A percentile compares a stretch with the other conserved stretches of the same genome.
Conservation (phyloP, 1,140 invertebrate genomes). For the Eriosoma lanigerum region DNA sequence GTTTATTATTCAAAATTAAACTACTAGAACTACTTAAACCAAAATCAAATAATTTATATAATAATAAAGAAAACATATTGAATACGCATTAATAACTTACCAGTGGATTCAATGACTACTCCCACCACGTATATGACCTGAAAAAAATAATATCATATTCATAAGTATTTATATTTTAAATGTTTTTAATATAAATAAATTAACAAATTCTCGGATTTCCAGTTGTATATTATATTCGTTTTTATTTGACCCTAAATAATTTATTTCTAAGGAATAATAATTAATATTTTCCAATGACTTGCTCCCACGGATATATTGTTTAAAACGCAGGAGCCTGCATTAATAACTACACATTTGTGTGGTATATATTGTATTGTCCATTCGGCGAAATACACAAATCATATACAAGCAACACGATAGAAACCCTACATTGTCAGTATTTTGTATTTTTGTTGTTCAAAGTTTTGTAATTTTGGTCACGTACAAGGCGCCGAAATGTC, state of each 20-base stretch:
- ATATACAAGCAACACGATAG: background rate
- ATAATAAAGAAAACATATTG: no score
- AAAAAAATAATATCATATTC: background rate
- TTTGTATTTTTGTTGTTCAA: background rate
- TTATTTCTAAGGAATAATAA: background rate
- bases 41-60: no score
- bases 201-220: no score
- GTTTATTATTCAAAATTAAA: background rate
- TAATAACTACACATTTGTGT: background rate
- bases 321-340: background rate
- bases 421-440: background rate
- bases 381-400: background rate
- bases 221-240: background rate
- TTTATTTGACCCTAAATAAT: background rate
- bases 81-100: no score
- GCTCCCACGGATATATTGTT: background rate
- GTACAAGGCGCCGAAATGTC: constrained; percentile 12
- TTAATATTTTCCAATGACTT: constrained; percentile 9
- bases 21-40: background rate
- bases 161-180: no score
- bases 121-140: background rate
- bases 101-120: background rate
- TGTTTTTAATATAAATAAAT: no score
- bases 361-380: constrained; percentile 5
- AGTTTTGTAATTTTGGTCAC: constrained; percentile 22